Evolutionary conservation across 2,113 vertebrate genomes (phyloP).

Genomic region (Rissa tridactyla): DNA sequence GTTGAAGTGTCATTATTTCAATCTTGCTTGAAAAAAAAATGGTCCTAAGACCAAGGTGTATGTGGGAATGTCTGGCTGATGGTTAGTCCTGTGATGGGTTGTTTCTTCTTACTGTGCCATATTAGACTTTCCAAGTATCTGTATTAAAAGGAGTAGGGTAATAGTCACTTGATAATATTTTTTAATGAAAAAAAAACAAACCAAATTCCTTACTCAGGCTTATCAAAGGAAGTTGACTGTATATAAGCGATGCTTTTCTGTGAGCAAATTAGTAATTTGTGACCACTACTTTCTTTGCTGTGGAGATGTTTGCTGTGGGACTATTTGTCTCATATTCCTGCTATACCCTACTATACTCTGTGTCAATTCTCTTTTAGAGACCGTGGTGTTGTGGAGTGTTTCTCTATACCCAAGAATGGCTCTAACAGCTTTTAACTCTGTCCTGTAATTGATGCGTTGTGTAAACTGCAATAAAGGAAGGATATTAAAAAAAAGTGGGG

Average conservation of each 20-base stretch:
- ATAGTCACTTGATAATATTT: background rate
- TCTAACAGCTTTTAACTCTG: constrained; percentile 27
- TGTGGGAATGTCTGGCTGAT: background rate
- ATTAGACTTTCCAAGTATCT: background rate
- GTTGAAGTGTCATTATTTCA: background rate
- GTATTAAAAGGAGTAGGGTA: background rate
- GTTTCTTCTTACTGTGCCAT: background rate
- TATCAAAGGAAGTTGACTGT: background rate
- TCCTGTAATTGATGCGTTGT: constrained; percentile 29
- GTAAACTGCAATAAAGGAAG: constrained; percentile 45
- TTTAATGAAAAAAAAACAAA: background rate
- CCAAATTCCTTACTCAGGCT: background rate
- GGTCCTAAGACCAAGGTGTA: background rate
- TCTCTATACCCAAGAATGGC: background rate
- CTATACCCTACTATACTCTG: background rate
- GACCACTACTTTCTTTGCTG: background rate
- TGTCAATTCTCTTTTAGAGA: background rate
- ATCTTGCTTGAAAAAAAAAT: background rate
- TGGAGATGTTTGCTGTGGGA: background rate
- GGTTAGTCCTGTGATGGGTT: background rate
- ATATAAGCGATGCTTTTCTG: background rate
- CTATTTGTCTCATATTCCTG: background rate
- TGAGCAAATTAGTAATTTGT: background rate
- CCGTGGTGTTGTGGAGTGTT: background rate
- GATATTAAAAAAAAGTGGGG: background rate